Percentiles rank a stretch among this genome's conserved stretches.
phyloP scores from a whole-genome alignment of 2,797 vertebrate genomes.

The Danionella dracula region DNA sequence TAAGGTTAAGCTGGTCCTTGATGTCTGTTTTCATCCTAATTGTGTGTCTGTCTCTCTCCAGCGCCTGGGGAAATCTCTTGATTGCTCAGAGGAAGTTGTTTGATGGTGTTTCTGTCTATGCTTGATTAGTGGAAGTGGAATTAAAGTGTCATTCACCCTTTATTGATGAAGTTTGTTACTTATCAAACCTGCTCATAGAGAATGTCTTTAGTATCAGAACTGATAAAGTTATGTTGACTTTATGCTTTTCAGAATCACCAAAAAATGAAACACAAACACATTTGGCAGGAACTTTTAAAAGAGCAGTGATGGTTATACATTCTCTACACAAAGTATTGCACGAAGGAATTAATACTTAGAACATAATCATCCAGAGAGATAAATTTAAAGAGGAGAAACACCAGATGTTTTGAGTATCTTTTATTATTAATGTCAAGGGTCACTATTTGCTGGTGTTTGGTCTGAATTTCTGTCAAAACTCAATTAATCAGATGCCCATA shows the following conservation, averaged over 20 bases:
- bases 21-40: background rate
- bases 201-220: background rate
- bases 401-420: background rate
- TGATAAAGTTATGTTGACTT: background rate
- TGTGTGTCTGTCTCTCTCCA: background rate
- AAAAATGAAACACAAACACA: background rate
- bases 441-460: background rate
- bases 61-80: background rate
- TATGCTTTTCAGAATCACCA: background rate
- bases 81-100: constrained; percentile 9
- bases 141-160: constrained; percentile 34
- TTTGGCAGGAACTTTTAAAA: no score
- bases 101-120: constrained; percentile 9
- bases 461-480: background rate
- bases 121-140: constrained; percentile 34
- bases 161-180: constrained; percentile 23
- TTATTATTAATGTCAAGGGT: background rate
- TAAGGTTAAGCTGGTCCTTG: background rate
- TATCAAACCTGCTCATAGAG: background rate
- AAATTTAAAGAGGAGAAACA: no score
- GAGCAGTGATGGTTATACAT: no score
- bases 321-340: no score
- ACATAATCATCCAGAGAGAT: no score
- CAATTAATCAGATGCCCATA: background rate
- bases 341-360: no score